Conservation (phyloP, 2,888 invertebrate genomes). For the Criorhina ranunculi region DNA sequence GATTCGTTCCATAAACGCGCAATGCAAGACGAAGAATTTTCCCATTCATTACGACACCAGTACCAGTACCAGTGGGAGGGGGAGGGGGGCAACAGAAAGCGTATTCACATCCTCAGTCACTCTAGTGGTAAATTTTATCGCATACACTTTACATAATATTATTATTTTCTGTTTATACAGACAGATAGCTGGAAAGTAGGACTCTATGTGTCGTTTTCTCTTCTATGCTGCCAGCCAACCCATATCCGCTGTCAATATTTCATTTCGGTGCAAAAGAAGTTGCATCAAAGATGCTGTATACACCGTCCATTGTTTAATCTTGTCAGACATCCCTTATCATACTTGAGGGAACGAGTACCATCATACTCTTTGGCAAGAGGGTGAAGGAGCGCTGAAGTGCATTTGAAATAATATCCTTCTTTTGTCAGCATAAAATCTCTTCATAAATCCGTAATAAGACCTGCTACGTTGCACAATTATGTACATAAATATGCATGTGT, state of each 20-base stretch:
- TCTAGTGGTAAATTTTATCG: conserved; percentile 70
- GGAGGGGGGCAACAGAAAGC: neutral
- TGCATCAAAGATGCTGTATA: conserved; percentile 51
- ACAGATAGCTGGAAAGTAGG: conserved; percentile 1
- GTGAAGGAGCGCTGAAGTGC: conserved; percentile 39
- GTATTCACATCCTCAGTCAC: conserved; percentile 11
- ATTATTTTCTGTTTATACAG: conserved; percentile 68
- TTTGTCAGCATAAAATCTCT: conserved; percentile 71
- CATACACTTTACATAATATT: conserved; percentile 73
- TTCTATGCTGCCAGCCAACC: neutral
- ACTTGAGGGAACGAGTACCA: conserved; percentile 11
- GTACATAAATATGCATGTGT: conserved; percentile 49
- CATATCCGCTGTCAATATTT: conserved; percentile 53
- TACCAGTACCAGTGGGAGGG: neutral
- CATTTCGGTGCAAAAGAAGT: conserved; percentile 1
- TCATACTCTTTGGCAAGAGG: neutral
- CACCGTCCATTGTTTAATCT: conserved; percentile 58
- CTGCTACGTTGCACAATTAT: conserved; percentile 59
- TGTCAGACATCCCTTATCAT: conserved; percentile 59
- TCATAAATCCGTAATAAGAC: conserved; percentile 51
- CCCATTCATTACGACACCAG: conserved; percentile 60
- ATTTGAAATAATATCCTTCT: conserved; percentile 70
- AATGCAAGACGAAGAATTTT: conserved; percentile 55
- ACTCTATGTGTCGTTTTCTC: too few species aligned
- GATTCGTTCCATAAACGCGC: conserved; percentile 31